These are phyloP conservation scores for Ophioninae sp. DNA, from an alignment of 2,888 invertebrate genomes.

Conservation along the genomic window DNA sequence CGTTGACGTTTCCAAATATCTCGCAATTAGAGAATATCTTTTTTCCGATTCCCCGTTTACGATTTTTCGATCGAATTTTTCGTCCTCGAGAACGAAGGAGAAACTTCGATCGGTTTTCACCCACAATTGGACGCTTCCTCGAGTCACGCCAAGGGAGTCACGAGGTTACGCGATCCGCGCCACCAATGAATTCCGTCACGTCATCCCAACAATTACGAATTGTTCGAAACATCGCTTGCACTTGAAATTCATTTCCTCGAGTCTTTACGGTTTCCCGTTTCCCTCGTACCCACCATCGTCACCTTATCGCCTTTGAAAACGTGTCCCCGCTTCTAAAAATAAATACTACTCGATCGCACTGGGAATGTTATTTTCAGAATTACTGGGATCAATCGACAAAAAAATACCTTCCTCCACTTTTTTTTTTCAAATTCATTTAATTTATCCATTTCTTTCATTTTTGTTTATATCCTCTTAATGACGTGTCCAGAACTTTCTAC, in stretches of 20 bases:
- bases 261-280: not conserved
- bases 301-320: not conserved
- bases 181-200: conserved; percentile 23
- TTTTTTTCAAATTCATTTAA: not conserved
- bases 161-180: conserved; percentile 44
- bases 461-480: too few relatives aligned
- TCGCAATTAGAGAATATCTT: not conserved
- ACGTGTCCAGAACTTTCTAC: too few relatives aligned
- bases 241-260: not conserved
- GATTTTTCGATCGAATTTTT: too few relatives aligned
- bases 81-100: too few relatives aligned
- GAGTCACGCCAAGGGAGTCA: conserved; percentile 38
- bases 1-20: not conserved
- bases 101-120: not conserved
- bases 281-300: not conserved
- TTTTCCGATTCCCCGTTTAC: too few relatives aligned
- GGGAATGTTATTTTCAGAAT: conserved; percentile 3
- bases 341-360: not conserved
- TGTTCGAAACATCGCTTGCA: conserved; percentile 19
- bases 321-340: not conserved
- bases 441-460: too few relatives aligned
- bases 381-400: not conserved
- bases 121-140: not conserved
- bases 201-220: conserved; percentile 31
- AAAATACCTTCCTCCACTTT: not conserved